Percentiles rank a stretch among this genome's conserved stretches.
phyloP scores from a whole-genome alignment of 2,113 vertebrate genomes.

The Barnardius zonarius region DNA sequence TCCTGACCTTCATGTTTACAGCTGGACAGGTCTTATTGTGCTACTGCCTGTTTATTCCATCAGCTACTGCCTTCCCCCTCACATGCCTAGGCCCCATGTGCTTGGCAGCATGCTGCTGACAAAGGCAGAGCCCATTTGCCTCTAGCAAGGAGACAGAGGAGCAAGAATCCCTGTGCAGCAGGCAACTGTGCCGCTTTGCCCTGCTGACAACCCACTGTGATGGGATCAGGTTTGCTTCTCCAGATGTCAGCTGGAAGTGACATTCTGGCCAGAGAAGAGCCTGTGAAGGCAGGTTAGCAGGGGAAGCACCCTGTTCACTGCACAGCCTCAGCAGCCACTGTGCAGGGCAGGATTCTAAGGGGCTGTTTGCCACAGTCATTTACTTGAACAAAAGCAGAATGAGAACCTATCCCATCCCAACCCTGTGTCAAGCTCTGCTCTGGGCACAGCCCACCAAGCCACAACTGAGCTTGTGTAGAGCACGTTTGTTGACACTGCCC shows the following conservation, averaged over 20 bases:
- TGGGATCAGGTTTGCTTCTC: not conserved
- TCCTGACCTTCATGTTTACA: not conserved
- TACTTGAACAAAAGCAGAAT: not conserved
- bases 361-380: not conserved
- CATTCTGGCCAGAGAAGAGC: not conserved
- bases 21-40: not conserved
- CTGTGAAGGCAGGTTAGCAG: not conserved
- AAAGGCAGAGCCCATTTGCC: not conserved
- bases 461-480: not conserved
- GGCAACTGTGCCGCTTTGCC: not conserved
- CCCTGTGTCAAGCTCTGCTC: not conserved
- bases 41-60: not conserved
- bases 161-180: not conserved
- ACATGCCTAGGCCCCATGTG: rapidly evolving
- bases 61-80: not conserved
- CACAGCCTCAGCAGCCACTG: not conserved
- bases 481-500: not conserved
- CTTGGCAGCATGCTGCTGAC: rapidly evolving
- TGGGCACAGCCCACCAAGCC: not conserved
- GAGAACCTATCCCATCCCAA: not conserved
- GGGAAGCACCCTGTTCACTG: not conserved
- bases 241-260: not conserved
- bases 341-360: not conserved
- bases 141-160: not conserved
- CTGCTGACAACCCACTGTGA: not conserved